Conservation (phyloP, 2,888 invertebrate species). For the Diarsia dahlii region DNA sequence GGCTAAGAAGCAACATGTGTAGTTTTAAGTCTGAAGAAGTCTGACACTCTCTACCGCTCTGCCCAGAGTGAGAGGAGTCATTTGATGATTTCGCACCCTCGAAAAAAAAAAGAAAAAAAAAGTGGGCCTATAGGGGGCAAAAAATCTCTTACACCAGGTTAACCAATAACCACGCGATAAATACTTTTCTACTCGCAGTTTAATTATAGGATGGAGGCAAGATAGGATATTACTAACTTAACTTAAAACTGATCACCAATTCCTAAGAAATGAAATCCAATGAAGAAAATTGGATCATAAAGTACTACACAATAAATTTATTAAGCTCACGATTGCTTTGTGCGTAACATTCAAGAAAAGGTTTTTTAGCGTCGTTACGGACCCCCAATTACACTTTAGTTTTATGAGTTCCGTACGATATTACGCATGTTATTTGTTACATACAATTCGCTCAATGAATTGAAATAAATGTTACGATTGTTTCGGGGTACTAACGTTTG, state of each 20-base stretch:
- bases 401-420: constrained; percentile 60
- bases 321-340: constrained; percentile 50
- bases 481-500: constrained; percentile 5
- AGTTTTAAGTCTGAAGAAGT: no score
- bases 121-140: no score
- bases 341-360: constrained; percentile 48
- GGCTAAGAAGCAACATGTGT: no score
- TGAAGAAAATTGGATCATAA: constrained; percentile 39
- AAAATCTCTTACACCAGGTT: no score
- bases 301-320: constrained; percentile 54
- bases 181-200: no score
- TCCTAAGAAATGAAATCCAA: constrained; percentile 23
- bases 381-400: constrained; percentile 62
- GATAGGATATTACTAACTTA: no score
- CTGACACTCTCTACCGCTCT: no score
- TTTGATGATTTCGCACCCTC: no score
- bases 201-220: no score
- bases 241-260: constrained; percentile 6
- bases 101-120: no score
- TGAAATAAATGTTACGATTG: constrained; percentile 46
- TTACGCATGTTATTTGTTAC: constrained; percentile 54
- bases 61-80: no score
- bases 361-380: constrained; percentile 51
- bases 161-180: no score
- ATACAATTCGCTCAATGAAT: constrained; percentile 43